Evolutionary conservation across 2,888 invertebrate genomes (phyloP), one percentile per base, ranked within the genome.

Genomic region (Priocnemis perturbator): DNA sequence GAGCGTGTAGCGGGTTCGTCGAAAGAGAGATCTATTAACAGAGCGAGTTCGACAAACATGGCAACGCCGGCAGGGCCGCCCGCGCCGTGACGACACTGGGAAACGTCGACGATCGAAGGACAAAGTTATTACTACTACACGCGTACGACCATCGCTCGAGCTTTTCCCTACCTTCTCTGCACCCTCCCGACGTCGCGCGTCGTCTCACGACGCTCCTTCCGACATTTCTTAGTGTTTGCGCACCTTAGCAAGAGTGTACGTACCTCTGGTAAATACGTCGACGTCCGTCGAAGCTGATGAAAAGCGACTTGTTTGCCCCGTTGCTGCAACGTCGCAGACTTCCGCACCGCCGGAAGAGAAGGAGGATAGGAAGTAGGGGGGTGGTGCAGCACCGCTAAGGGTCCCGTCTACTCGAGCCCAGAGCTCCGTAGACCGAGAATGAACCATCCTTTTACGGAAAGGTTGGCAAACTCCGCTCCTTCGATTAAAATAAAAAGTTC

Each of bases 261-360:
- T 59, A 52, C 63, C 69, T 69, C 72, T 77, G 73, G 77, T 70
- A 79, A 79, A 79, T 80, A 79, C 69, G 58, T 52, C 53, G 61
- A 30, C 62, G 50, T 67, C 58, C 78, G 62, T 63, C 75, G 78
- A 66, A 67, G 69, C 65, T 78, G 78, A 78, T 78, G 78, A 78
- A 73, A 78, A 76, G 75, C 73, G 76, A 76, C 76, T 78, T 78
- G 78, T 78, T 78, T 78, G 78, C 76, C 69, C 50, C 58, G 45
- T 52, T 60, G 57, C 57, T 64, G 64, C 55, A 56, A 44, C 65
- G 47, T 58, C 64, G 64, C 71, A 63, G 71, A 67, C 79, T 74
- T 79, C 67, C 72, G 74, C 66, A 61, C 61, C 61, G 64, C 37
- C 30, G 45, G 70, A 74, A 53, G 57, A 19, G 37, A 21, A 17